Percentiles rank a stretch among this genome's conserved stretches.
Evolutionary conservation across 2,888 invertebrate genomes (phyloP).

Genomic region (Coremacera marginata): DNA sequence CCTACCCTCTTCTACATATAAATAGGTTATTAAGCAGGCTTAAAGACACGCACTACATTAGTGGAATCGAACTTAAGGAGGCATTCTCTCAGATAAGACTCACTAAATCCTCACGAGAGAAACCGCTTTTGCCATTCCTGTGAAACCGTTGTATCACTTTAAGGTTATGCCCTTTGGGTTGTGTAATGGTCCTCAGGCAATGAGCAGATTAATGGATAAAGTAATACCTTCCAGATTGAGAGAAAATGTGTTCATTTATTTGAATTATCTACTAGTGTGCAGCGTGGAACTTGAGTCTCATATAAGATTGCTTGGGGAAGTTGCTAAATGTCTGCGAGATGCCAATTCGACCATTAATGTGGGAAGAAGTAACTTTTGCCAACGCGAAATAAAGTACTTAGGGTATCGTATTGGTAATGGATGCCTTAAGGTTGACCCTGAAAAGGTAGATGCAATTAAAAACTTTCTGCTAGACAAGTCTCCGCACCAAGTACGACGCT

Average conservation of each 20-base stretch:
- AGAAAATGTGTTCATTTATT: slow-evolving; percentile 21
- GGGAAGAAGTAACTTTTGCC: slow-evolving; percentile 2
- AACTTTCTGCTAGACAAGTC: neutral
- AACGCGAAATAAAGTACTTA: slow-evolving; percentile 17
- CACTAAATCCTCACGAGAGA: neutral
- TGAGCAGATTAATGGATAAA: slow-evolving; percentile 41
- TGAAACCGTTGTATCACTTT: slow-evolving; percentile 41
- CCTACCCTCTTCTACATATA: slow-evolving; percentile 12
- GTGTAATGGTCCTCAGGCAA: slow-evolving; percentile 41
- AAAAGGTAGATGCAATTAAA: slow-evolving; percentile 8
- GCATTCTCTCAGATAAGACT: too few relatives aligned
- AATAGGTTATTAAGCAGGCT: slow-evolving; percentile 19
- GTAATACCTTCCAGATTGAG: slow-evolving; percentile 15
- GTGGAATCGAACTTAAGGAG: neutral
- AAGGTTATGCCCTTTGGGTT: slow-evolving; percentile 45
- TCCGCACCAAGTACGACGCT: too few relatives aligned
- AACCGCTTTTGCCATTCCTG: slow-evolving; percentile 48
- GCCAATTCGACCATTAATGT: slow-evolving; percentile 8
- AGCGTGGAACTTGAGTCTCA: slow-evolving; percentile 12
- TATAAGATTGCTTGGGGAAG: slow-evolving; percentile 1
- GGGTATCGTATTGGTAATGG: slow-evolving; percentile 27
- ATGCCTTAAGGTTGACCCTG: slow-evolving; percentile 25
- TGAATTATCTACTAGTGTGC: slow-evolving; percentile 17
- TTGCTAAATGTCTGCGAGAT: slow-evolving; percentile 12
- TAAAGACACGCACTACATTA: neutral